Evolutionary conservation across 2,888 invertebrate genomes (phyloP), one percentile per base, ranked within the genome.

Genomic region (Frankliniella fusca): DNA sequence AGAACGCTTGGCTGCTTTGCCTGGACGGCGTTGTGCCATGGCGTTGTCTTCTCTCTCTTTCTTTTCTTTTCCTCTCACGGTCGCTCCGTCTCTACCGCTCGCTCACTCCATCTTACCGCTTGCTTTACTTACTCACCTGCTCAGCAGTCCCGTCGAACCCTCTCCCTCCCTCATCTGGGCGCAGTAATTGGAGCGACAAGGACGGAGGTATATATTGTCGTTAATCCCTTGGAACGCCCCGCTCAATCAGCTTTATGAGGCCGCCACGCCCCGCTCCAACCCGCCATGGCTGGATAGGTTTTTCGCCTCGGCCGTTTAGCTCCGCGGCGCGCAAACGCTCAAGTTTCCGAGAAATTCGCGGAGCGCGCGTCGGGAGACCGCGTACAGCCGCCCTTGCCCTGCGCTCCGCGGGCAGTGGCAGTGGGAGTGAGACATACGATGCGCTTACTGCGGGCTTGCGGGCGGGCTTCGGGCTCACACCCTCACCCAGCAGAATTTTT

Each of bases 1-100:
- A 81, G 80, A 70, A 48, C 82, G 20, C 38, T 23, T 10, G 82
- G 83, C 83, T 83, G 80, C 84, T 83, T 83, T 84, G 84, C 84
- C 83, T 84, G 83, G 38, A 38, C 38, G 38, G 38, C 38, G 38
- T 38, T 5, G 38, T 38, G 38, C 38, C 38, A 38, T 38, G 38
- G 38, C 38, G 38, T 38, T 38, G 80, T 82, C 82, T 80, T 70
- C 81, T 38, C 83, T 80, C 54, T 80, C 65, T 48, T 81, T 81
- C 70, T 76, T 65, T 81, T 81, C 70, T 76, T 65, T 48, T 28
- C 81, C 79, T 54, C 54, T 8, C 61, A 0, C 61, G 7, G 18
- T 61, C 61, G 8, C 61, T 15, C 15, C 18, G 20, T 20, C 48
- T 82, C 81, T 76, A 84, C 83, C 84, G 84, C 84, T 83, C 84